Base-by-base conservation (phyloP, 2,888 invertebrate genomes). In the Latheticus oryzae region DNA sequence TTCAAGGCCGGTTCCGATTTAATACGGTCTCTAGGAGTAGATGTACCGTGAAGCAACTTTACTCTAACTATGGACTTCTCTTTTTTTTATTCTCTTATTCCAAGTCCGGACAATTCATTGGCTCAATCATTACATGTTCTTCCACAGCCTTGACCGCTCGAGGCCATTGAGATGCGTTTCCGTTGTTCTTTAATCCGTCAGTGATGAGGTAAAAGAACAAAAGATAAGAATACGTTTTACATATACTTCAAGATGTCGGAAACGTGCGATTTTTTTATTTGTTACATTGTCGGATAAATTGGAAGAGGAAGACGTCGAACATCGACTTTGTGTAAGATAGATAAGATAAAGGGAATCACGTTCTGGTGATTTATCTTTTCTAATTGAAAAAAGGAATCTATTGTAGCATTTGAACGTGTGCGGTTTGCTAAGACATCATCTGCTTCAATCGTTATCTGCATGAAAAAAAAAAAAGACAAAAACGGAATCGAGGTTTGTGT, bases 131-230 rank as follows among this genome's bases (percentile, higher is more conserved):
- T 42, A 30, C 33, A 23, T n/a, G n/a, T 43, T 32, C 35, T 53
- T 33, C 26, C 13, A 16, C 32, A 40, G 48, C 56, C 55, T 50
- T 56, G 56, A 50, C 56, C 56, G 56, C 21, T 47, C 54, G 26
- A 30, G 54, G 38, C 32, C 11, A 16, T 1, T 16, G 26, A 8
- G 30, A 19, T 32, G 30, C 32, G 45, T 45, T 45, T 30, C 45
- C 45, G 45, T 42, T 16, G 42, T 42, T 42, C 16, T 40, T 12
- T 40, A 11, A 40, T n/a, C n/a, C n/a, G n/a, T n/a, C n/a, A n/a
- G n/a, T n/a, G n/a, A n/a, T n/a, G n/a, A n/a, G n/a, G n/a, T n/a
- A n/a, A n/a, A n/a, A n/a, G n/a, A n/a, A n/a, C n/a, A n/a, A n/a
- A n/a, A n/a, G n/a, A n/a, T n/a, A n/a, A n/a, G n/a, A n/a, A n/a